Conservation (phyloP, 1,140 invertebrate genomes). For the Aphaenogaster floridana region DNA sequence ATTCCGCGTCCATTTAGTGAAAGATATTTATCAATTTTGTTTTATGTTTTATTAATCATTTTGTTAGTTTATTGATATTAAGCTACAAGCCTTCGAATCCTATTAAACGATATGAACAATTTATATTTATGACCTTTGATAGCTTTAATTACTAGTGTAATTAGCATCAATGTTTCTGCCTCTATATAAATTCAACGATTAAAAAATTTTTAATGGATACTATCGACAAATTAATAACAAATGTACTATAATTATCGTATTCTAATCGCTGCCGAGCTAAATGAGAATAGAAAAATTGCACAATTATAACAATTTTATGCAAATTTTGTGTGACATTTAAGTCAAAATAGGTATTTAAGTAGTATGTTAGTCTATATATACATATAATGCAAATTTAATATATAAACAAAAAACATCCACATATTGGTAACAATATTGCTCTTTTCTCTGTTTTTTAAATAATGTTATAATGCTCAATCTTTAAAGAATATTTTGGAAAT, state of each 20-base stretch:
- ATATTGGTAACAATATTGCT: not conserved
- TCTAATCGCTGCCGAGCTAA: not conserved
- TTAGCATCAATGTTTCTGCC: not conserved
- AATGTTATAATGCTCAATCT: not conserved
- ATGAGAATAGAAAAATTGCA: not conserved
- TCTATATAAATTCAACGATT: not conserved
- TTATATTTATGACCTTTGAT: not conserved
- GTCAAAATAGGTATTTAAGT: not conserved
- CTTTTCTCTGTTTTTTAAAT: not conserved
- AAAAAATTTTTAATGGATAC: not conserved
- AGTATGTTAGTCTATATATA: not conserved
- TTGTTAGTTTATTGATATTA: conserved; percentile 2
- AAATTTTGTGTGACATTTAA: not conserved
- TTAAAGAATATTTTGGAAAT: not conserved
- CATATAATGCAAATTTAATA: not conserved
- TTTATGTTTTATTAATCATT: not conserved
- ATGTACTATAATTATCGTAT: not conserved
- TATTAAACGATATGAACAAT: not conserved
- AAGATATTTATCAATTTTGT: not conserved
- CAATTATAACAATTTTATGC: not conserved
- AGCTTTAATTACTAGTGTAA: not conserved
- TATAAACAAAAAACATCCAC: not conserved
- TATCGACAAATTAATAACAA: not conserved
- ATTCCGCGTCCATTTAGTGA: not conserved
- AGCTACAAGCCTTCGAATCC: not conserved